phyloP scores from a whole-genome alignment of 2,797 vertebrate genomes.

The Onychomys arenicola region DNA sequence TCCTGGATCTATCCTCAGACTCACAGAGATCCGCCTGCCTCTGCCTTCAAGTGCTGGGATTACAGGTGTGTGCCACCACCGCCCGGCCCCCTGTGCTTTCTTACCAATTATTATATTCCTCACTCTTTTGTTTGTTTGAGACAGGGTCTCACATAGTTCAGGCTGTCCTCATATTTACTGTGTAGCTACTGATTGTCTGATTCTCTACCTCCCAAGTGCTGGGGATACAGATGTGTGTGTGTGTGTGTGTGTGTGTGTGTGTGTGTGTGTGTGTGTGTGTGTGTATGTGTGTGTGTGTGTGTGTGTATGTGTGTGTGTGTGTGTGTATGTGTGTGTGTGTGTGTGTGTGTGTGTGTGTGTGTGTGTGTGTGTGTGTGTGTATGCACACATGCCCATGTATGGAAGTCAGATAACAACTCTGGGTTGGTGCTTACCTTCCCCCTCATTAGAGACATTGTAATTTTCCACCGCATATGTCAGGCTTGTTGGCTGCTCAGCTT shows the following conservation, averaged over 20 bases:
- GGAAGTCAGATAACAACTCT: neutral
- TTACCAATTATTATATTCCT: neutral
- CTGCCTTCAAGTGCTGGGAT: too few relatives aligned
- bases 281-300: neutral
- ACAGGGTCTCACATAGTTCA: neutral
- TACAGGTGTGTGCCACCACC: too few relatives aligned
- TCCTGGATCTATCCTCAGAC: too few relatives aligned
- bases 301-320: too few relatives aligned
- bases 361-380: neutral
- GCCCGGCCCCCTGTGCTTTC: neutral
- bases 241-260: too few relatives aligned
- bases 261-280: too few relatives aligned
- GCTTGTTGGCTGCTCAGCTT: neutral
- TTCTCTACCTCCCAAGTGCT: neutral
- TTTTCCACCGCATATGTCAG: neutral
- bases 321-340: neutral
- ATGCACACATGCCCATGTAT: neutral
- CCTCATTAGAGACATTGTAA: neutral
- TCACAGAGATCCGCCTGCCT: too few relatives aligned
- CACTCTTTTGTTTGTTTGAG: neutral
- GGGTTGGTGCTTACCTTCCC: neutral
- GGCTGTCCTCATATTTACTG: neutral
- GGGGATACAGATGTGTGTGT: neutral
- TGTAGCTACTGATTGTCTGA: neutral
- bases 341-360: neutral